These are phyloP conservation scores for Carollia perspicillata DNA, from an alignment of 2,113 vertebrate species.

Conservation along the genomic window DNA sequence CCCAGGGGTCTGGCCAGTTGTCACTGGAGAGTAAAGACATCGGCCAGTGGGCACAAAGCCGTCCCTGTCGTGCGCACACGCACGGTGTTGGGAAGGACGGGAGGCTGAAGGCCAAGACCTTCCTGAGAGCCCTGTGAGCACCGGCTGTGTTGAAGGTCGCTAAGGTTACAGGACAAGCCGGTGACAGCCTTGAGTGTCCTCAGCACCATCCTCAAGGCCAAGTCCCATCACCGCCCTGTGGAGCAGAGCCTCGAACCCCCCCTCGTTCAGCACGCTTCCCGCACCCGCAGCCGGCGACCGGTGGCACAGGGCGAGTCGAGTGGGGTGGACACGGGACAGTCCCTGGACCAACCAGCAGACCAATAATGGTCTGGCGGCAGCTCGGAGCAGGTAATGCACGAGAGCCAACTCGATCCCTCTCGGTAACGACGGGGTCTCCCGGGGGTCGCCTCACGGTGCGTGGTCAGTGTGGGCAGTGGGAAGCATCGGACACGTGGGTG, in stretches of 20 bases:
- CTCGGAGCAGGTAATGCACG: not conserved
- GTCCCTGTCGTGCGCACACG: too few species aligned
- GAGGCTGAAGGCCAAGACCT: not conserved
- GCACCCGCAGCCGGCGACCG: accelerated
- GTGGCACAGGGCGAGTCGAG: accelerated
- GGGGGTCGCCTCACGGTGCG: accelerated
- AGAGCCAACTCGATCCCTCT: not conserved
- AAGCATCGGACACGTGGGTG: accelerated
- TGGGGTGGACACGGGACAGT: accelerated
- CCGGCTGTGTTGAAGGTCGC: accelerated
- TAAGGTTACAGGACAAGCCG: not conserved
- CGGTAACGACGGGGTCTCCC: accelerated
- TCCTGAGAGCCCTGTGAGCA: not conserved
- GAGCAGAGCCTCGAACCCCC: accelerated
- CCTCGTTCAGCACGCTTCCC: accelerated
- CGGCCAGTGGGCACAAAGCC: not conserved
- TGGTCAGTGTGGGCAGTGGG: accelerated
- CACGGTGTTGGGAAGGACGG: accelerated
- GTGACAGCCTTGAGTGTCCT: too few species aligned
- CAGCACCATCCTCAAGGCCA: not conserved
- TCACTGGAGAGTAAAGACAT: not conserved
- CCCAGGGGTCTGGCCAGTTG: not conserved
- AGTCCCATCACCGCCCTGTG: accelerated
- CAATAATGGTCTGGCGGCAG: accelerated
- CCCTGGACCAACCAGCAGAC: not conserved